phyloP scores from a whole-genome alignment of 2,888 invertebrate genomes.

The Rosalia funebris region DNA sequence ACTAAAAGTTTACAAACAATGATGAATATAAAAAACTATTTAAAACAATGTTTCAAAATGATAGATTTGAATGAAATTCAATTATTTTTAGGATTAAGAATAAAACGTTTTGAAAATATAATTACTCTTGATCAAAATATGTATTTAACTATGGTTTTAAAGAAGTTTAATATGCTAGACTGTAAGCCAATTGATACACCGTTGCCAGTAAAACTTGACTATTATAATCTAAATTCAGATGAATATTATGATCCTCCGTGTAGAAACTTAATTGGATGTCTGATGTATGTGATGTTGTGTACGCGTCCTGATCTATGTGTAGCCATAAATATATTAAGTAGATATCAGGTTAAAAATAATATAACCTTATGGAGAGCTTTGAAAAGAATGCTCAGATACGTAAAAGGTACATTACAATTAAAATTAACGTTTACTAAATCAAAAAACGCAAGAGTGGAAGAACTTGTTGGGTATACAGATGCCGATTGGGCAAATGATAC shows the following conservation, averaged over 20 bases:
- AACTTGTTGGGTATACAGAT: too few species aligned
- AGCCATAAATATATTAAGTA: not conserved
- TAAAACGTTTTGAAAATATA: constrained; percentile 28
- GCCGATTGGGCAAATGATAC: constrained; percentile 4
- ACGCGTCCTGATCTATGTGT: not conserved
- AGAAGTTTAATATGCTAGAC: constrained; percentile 45
- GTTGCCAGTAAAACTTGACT: constrained; percentile 12
- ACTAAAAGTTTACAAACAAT: not conserved
- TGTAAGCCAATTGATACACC: constrained; percentile 5
- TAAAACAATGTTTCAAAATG: not conserved
- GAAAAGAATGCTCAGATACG: not conserved
- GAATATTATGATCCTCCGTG: not conserved
- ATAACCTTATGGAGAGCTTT: not conserved
- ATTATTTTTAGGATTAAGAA: constrained; percentile 29
- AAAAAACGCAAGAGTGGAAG: not conserved
- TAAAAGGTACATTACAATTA: constrained; percentile 12
- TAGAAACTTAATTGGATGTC: not conserved
- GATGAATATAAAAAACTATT: constrained; percentile 1
- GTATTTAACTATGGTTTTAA: constrained; percentile 43
- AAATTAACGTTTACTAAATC: constrained; percentile 18
- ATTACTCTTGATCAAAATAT: constrained; percentile 31
- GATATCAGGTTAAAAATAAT: not conserved
- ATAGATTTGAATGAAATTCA: constrained; percentile 14
- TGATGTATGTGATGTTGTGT: not conserved
- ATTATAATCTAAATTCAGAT: constrained; percentile 3